These are phyloP conservation scores for Ataeniobius toweri DNA, from an alignment of 2,797 vertebrate genomes.

Conservation along the genomic window DNA sequence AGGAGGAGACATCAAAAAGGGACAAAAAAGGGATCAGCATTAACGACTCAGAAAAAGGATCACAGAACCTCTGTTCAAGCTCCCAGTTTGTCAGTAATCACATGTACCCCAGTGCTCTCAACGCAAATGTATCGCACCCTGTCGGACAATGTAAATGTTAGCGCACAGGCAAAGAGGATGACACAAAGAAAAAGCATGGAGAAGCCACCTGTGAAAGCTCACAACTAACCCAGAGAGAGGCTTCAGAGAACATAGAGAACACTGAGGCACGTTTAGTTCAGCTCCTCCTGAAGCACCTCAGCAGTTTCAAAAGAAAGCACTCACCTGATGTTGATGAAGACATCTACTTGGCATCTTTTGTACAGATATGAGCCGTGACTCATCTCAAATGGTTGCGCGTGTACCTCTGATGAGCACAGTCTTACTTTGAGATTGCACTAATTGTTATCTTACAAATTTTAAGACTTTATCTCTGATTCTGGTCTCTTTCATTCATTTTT, in stretches of 20 bases:
- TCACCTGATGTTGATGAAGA: constrained; percentile 39
- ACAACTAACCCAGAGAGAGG: constrained; percentile 33
- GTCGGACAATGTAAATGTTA: constrained; percentile 20
- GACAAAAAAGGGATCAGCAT: constrained; percentile 46
- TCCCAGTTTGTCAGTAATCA: constrained; percentile 17
- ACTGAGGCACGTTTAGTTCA: constrained; percentile 19
- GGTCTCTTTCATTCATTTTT: neutral
- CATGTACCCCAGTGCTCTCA: constrained; percentile 14
- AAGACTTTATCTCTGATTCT: constrained; percentile 25
- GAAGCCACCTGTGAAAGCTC: constrained; percentile 27
- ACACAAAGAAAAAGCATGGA: constrained; percentile 14
- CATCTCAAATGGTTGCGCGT: constrained; percentile 36
- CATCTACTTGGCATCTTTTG: constrained; percentile 22
- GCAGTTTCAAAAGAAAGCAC: constrained; percentile 22
- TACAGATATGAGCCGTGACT: constrained; percentile 49
- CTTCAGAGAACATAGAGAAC: constrained; percentile 18
- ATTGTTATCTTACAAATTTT: constrained; percentile 7
- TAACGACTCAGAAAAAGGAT: constrained; percentile 39
- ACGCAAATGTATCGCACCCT: constrained; percentile 16
- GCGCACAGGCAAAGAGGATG: constrained; percentile 19
- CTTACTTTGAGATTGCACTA: constrained; percentile 5
- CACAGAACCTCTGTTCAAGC: constrained; percentile 24
- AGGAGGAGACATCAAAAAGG: constrained; percentile 19
- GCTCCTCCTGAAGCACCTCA: constrained; percentile 16
- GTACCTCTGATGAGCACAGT: constrained; percentile 15